Percentiles rank a stretch among this genome's conserved stretches.
These are phyloP conservation scores for Podarcis muralis DNA, from an alignment of 2,113 vertebrate genomes.

Conservation along the genomic window DNA sequence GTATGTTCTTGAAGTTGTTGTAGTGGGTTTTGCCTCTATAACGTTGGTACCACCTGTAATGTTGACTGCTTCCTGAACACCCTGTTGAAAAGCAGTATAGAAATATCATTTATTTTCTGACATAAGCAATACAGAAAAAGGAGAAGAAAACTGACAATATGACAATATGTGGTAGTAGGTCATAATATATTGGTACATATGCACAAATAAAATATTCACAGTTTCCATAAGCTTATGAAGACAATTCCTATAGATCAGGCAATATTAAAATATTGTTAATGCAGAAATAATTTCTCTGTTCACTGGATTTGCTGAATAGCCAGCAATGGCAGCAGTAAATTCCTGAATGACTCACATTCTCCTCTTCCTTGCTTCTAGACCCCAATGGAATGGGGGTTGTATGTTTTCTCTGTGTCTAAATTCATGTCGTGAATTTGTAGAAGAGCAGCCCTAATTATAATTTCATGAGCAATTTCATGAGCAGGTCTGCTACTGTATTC, in stretches of 20 bases:
- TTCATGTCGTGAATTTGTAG: neutral
- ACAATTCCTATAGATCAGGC: neutral
- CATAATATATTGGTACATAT: too few relatives aligned
- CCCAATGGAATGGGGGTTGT: neutral
- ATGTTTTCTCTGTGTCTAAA: neutral
- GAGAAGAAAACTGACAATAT: neutral
- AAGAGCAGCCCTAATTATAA: neutral
- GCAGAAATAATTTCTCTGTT: neutral
- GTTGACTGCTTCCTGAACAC: neutral
- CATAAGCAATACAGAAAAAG: neutral
- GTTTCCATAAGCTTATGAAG: too few relatives aligned
- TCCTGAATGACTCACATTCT: neutral
- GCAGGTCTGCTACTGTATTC: neutral
- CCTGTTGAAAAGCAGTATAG: neutral
- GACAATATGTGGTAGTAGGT: neutral
- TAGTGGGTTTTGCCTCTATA: neutral
- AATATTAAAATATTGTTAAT: neutral
- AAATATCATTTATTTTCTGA: neutral
- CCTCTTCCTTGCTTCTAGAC: neutral
- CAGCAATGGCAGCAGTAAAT: neutral
- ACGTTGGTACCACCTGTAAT: neutral
- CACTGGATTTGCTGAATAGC: neutral
- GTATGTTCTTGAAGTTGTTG: slow-evolving; percentile 68
- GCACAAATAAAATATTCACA: too few relatives aligned
- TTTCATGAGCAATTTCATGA: neutral